Conservation (phyloP, 1,140 invertebrate genomes). For the Drosophila trapezifrons region DNA sequence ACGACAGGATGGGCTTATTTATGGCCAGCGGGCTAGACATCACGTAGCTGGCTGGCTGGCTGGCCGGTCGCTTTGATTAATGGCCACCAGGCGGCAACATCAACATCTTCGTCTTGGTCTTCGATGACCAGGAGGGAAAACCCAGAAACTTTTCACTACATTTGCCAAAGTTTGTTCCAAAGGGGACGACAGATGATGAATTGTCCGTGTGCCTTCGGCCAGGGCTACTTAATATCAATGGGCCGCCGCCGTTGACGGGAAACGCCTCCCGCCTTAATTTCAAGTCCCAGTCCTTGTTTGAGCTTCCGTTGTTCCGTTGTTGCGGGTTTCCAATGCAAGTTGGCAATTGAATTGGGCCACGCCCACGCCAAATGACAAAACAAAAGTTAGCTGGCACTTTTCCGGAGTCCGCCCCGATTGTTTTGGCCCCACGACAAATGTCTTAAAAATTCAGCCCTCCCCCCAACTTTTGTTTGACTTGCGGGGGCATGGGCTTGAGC, state of each 20-base stretch:
- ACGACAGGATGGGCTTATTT: conserved; percentile 55
- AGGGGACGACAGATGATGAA: conserved; percentile 40
- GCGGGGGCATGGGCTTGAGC: conserved; percentile 1
- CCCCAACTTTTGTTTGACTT: conserved; percentile 41
- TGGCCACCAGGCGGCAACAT: conserved; percentile 58
- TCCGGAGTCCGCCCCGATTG: conserved; percentile 52
- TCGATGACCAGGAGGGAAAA: conserved; percentile 46
- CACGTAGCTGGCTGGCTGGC: conserved; percentile 54
- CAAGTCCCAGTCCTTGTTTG: conserved; percentile 23
- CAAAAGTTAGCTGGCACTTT: conserved; percentile 38
- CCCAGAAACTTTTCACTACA: conserved; percentile 56
- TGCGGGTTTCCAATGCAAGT: conserved; percentile 62
- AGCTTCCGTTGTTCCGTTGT: conserved; percentile 40
- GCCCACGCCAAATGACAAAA: conserved; percentile 56
- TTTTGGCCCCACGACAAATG: conserved; percentile 45
- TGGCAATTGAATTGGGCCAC: conserved; percentile 69
- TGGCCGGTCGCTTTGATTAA: conserved; percentile 58
- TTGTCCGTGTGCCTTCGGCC: conserved; percentile 36
- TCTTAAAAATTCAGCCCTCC: conserved; percentile 48
- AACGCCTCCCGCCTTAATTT: conserved; percentile 10
- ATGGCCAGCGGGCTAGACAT: conserved; percentile 59
- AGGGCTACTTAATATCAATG: conserved; percentile 60
- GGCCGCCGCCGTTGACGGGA: conserved; percentile 55
- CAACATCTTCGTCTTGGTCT: conserved; percentile 44
- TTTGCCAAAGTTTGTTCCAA: conserved; percentile 43